These are phyloP conservation scores for Protula sp. DNA, from an alignment of 2,888 invertebrate genomes.

Conservation along the genomic window DNA sequence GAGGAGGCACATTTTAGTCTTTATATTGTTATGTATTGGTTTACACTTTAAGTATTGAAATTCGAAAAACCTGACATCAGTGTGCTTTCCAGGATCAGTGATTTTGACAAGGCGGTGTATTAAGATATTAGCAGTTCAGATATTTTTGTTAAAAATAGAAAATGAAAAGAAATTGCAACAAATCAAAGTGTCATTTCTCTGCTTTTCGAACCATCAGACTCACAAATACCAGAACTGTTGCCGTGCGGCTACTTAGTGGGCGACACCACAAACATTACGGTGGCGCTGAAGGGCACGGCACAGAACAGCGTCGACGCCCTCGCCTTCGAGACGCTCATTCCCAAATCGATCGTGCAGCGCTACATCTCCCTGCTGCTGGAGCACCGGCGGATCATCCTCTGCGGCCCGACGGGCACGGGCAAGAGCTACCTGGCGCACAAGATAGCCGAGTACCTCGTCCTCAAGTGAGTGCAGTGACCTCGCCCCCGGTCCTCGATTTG, in stretches of 20 bases:
- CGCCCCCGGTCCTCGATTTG: background rate
- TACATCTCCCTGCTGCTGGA: constrained; percentile 84
- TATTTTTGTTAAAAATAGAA: no score
- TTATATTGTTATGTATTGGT: no score
- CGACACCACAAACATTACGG: constrained; percentile 56
- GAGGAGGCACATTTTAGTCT: no score
- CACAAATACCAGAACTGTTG: constrained; percentile 78
- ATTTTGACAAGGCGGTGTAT: no score
- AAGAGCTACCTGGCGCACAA: constrained; percentile 93
- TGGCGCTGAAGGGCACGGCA: constrained; percentile 55
- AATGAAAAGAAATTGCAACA: no score
- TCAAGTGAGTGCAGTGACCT: constrained; percentile 33
- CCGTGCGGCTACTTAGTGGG: constrained; percentile 89
- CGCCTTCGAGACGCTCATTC: constrained; percentile 91
- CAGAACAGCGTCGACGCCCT: constrained; percentile 72
- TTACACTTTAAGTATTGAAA: no score
- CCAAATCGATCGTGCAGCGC: constrained; percentile 91
- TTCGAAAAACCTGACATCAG: no score
- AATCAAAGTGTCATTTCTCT: no score
- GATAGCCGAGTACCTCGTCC: constrained; percentile 85
- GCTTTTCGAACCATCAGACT: no score
- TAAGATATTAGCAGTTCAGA: no score
- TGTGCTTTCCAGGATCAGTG: no score
- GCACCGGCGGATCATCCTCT: constrained; percentile 87
- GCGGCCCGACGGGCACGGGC: constrained; percentile 94